Base-by-base conservation (phyloP, 1,140 invertebrate species). In the Holotrichia oblita region DNA sequence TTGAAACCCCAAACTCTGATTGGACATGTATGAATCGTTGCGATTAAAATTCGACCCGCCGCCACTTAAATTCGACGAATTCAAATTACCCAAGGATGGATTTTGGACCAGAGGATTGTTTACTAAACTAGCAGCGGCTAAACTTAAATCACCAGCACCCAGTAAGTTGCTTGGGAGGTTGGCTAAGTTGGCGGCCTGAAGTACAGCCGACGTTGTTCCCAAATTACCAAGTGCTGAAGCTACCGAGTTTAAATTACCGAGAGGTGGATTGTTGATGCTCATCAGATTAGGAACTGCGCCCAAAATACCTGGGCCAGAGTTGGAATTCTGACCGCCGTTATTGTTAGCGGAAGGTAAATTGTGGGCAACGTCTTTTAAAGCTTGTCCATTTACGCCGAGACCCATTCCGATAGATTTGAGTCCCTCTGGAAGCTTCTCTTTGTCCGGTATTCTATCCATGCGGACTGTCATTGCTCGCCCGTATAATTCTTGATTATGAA, bases 401-500 rank as follows among this genome's bases (percentile, higher is more conserved):
- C 97, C 97, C 90, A 97, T 94, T 75, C 97, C 97, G 82, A 98
- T 93, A 40, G 93, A 92, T 83, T 96, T 95, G 10, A 99, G 88
- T 55, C 97, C 97, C 87, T 96, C 95, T 3, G 97, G 97, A 80
- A 98, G 88, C 86, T 94, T 95, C 81, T 92, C 91, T 72, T 81
- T 79, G 90, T 89, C 78, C 64, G 90, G 89, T 81, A 90, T 89
- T 81, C 94, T 89, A 86, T 96, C 98, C 91, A 99, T 94, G 80
- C 97, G 91, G 0, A 99, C 98, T 74, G 96, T 96, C 92, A 99
- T 96, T 73, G 93, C 91, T 75, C 98, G 91, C 80, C 99, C 98
- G 89, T 92, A 98, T 17, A 99, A 87, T 22, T 76, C 80, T 88
- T 99, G 98, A 85, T 97, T 96, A 87, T 99, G 96, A 83, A 99